A percentile compares a stretch with the other conserved stretches of the same genome.
Conservation (phyloP, 2,113 vertebrate species). For the Hypanus sabinus region DNA sequence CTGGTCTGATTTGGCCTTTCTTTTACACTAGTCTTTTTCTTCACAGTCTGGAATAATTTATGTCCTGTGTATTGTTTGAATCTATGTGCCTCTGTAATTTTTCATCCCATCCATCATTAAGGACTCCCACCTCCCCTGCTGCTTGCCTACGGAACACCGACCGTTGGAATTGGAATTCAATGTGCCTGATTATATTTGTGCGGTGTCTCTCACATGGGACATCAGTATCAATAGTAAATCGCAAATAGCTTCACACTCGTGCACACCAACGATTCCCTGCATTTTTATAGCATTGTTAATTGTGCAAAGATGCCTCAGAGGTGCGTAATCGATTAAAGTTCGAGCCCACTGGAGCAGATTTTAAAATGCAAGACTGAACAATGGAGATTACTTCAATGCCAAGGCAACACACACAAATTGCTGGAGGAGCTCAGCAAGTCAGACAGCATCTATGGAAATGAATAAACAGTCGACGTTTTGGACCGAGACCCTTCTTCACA, state of each 20-base stretch:
- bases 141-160: background rate
- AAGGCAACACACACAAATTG: background rate
- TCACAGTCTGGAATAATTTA: too few species aligned
- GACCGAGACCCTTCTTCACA: too few species aligned
- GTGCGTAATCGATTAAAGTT: background rate
- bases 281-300: background rate
- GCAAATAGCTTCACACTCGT: background rate
- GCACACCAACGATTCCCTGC: background rate
- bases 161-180: background rate
- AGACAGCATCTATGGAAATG: too few species aligned
- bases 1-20: too few species aligned
- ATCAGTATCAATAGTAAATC: background rate
- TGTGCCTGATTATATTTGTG: background rate
- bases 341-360: background rate
- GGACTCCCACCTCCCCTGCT: background rate
- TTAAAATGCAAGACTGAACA: background rate
- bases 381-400: background rate
- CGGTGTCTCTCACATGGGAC: background rate
- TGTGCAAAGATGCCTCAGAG: background rate
- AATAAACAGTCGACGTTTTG: too few species aligned
- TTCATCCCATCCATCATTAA: too few species aligned
- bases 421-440: too few species aligned
- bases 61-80: too few species aligned
- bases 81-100: too few species aligned
- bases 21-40: too few species aligned